A percentile compares a stretch with the other conserved stretches of the same genome.
These are phyloP conservation scores for Lumbricus terrestris DNA, from an alignment of 2,888 invertebrate species.

Conservation along the genomic window DNA sequence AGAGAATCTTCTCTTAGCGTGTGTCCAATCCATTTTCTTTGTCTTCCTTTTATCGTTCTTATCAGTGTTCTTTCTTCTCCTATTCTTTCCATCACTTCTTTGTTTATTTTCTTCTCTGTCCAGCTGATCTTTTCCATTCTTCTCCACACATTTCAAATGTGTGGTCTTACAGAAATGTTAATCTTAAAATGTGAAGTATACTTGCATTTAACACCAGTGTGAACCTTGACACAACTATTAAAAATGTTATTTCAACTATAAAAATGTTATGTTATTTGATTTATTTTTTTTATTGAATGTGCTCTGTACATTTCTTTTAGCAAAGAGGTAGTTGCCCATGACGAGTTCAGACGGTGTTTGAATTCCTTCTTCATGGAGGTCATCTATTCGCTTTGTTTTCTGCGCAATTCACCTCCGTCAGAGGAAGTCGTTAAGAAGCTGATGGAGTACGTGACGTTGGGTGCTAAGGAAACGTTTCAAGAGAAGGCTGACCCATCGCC, in stretches of 20 bases:
- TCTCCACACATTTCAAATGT: too few relatives aligned
- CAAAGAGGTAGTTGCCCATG: conserved; percentile 23
- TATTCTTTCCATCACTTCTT: too few relatives aligned
- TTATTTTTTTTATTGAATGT: neutral
- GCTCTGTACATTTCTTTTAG: neutral
- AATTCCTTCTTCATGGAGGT: conserved; percentile 41
- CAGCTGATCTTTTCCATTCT: too few relatives aligned
- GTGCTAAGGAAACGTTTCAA: conserved; percentile 39
- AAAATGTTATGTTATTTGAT: neutral
- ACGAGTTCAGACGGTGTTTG: conserved; percentile 34
- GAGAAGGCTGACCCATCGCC: conserved; percentile 48
- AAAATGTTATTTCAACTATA: too few relatives aligned
- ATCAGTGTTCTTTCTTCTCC: too few relatives aligned
- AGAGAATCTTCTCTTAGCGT: too few relatives aligned
- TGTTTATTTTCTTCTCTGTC: too few relatives aligned
- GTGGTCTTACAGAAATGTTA: too few relatives aligned
- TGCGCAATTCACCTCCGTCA: conserved; percentile 32
- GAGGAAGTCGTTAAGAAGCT: conserved; percentile 34
- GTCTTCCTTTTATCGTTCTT: too few relatives aligned
- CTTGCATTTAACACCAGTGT: too few relatives aligned
- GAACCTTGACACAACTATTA: neutral
- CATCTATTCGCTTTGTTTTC: conserved; percentile 39
- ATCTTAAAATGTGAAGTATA: too few relatives aligned
- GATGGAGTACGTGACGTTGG: conserved; percentile 35
- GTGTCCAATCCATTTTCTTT: too few relatives aligned